Base-by-base conservation (phyloP, 1,140 invertebrate species). In the Hycleus phaleratus region DNA sequence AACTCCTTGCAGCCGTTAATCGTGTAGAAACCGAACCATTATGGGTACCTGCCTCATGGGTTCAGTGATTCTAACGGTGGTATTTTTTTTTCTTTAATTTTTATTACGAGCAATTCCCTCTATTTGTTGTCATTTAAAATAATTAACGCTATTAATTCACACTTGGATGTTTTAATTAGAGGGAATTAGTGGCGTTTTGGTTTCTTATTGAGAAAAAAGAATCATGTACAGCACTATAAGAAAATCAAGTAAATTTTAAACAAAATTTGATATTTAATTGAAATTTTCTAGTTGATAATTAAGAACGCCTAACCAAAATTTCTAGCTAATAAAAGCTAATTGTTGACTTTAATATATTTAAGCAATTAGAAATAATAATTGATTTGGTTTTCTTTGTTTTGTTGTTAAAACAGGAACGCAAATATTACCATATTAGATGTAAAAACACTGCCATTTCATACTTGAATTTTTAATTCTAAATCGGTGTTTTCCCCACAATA, bases 41-140 rank as follows among this genome's bases (percentile, higher is more conserved):
- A 10, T 99, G 96, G 96, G 94, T 98, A 10, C 96, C 96, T 8
- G 87, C 88, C 12, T 87, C 87, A 10, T 98, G 96, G 96, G 86
- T 96, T 58, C 88, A 91, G 78, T 91, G 82, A 80, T 63, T 54
- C 50, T 49, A 8, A 42, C 10, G 10, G 11, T 42, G 26, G 11
- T 53, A 8, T 57, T 57, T 39, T 57, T 58, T 58, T 58, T 51
- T 46, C 52, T 52, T 52, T n/a, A 42, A 11, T n/a, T 42, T 7
- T 2, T 18, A 18, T 18, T 18, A 18, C 18, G 18, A 32, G 1
- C 7, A 32, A 32, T 32, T 32, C 32, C 32, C 32, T 32, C 32
- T 4, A 7, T 18, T 32, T 32, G 32, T 32, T 32, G 32, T 32
- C 32, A 32, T 32, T 32, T 32, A 1, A 32, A 32, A 5, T 18